Evolutionary conservation across 1,140 invertebrate genomes (phyloP).

Genomic region (Heterodera schachtii): DNA sequence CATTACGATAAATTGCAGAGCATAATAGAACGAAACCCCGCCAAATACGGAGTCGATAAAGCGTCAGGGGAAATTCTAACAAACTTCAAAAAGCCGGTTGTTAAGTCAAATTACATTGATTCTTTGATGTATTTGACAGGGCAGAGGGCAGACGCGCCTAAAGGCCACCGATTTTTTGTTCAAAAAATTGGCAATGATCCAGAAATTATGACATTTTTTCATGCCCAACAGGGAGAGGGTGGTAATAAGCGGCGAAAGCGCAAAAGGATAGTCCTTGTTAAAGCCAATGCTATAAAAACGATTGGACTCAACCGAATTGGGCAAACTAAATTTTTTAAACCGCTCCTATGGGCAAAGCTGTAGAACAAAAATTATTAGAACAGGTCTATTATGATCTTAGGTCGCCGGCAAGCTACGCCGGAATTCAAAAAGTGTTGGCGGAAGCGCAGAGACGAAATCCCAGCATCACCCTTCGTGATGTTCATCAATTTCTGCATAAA

Average conservation of each 20-base stretch:
- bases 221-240: neutral
- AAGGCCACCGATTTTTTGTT: neutral
- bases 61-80: no score
- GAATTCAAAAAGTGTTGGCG: constrained; percentile 8
- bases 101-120: neutral
- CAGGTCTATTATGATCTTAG: constrained; percentile 29
- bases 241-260: neutral
- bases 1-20: neutral
- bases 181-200: neutral
- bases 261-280: neutral
- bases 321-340: neutral
- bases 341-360: constrained; percentile 17
- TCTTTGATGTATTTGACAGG: constrained; percentile 5
- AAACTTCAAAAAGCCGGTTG: neutral
- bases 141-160: neutral
- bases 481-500: constrained; percentile 24
- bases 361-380: constrained; percentile 6
- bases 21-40: neutral
- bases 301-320: neutral
- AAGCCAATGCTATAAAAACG: neutral
- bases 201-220: neutral
- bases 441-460: constrained; percentile 29
- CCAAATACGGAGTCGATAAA: neutral
- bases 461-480: constrained; percentile 22
- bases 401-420: constrained; percentile 33